Percentiles rank a stretch among this genome's conserved stretches.
phyloP scores from a whole-genome alignment of 2,113 vertebrate genomes.

The Phocoena phocoena region DNA sequence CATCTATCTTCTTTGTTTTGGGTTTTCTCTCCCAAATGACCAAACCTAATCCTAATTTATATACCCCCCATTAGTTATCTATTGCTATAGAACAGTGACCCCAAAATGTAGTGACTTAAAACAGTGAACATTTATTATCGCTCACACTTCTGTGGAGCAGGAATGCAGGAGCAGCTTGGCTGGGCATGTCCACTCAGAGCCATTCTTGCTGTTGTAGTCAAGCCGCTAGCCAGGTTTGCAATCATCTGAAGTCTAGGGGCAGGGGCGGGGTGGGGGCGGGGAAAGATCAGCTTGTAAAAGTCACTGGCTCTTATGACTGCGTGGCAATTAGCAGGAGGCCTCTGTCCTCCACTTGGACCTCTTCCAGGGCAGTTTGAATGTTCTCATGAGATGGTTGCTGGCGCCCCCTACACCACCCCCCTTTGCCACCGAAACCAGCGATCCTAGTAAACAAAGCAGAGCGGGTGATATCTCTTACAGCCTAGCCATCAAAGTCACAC shows the following conservation, averaged over 20 bases:
- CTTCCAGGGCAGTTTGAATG: neutral
- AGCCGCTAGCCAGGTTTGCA: fast-evolving
- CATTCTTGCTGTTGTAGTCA: neutral
- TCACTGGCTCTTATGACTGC: neutral
- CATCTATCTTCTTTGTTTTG: neutral
- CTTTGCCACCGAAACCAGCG: neutral
- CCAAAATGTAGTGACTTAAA: neutral
- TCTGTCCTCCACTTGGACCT: neutral
- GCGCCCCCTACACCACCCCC: fast-evolving
- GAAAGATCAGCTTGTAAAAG: neutral
- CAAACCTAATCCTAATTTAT: neutral
- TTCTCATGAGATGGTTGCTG: neutral
- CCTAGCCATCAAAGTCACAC: neutral
- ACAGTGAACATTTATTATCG: neutral
- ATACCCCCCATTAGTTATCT: neutral
- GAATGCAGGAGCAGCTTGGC: neutral
- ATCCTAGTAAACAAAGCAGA: neutral
- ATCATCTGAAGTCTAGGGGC: neutral
- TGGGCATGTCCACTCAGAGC: neutral
- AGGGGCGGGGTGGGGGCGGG: fast-evolving
- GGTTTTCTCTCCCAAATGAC: neutral
- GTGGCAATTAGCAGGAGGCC: neutral
- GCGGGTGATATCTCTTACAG: neutral
- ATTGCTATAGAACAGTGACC: neutral
- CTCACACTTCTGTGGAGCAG: neutral